Percentiles rank a stretch among this genome's conserved stretches.
phyloP scores from a whole-genome alignment of 2,888 invertebrate genomes.

The Ornithoptera priamus region DNA sequence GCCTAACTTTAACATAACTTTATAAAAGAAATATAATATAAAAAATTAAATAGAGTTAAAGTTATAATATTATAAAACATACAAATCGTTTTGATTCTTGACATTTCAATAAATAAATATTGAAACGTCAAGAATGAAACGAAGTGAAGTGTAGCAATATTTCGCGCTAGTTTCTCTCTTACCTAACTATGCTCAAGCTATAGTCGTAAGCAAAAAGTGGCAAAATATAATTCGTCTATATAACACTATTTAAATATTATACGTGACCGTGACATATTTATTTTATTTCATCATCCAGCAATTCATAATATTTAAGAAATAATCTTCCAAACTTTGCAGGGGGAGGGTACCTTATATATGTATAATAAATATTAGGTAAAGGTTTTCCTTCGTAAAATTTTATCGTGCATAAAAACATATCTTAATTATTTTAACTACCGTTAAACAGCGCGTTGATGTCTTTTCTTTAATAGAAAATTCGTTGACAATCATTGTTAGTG shows the following conservation, averaged over 20 bases:
- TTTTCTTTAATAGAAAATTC: conserved; percentile 33
- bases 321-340: neutral
- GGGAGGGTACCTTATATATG: neutral
- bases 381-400: neutral
- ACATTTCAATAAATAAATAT: neutral
- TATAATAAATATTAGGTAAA: neutral
- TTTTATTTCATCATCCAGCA: neutral
- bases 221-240: conserved; percentile 28
- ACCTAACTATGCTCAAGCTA: conserved; percentile 57
- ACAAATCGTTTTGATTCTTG: neutral
- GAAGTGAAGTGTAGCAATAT: conserved; percentile 52
- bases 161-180: conserved; percentile 62
- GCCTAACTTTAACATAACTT: neutral
- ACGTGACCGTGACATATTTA: conserved; percentile 33
- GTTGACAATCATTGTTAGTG: too few species aligned
- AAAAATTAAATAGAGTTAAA: neutral
- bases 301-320: neutral
- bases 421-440: neutral
- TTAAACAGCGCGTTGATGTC: conserved; percentile 40
- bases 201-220: conserved; percentile 43
- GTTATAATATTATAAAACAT: neutral
- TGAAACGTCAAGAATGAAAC: conserved; percentile 27
- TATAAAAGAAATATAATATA: neutral
- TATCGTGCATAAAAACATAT: neutral
- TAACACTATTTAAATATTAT: conserved; percentile 26